Base-by-base conservation (phyloP, 2,113 vertebrate genomes). In the Nesogale talazaci region DNA sequence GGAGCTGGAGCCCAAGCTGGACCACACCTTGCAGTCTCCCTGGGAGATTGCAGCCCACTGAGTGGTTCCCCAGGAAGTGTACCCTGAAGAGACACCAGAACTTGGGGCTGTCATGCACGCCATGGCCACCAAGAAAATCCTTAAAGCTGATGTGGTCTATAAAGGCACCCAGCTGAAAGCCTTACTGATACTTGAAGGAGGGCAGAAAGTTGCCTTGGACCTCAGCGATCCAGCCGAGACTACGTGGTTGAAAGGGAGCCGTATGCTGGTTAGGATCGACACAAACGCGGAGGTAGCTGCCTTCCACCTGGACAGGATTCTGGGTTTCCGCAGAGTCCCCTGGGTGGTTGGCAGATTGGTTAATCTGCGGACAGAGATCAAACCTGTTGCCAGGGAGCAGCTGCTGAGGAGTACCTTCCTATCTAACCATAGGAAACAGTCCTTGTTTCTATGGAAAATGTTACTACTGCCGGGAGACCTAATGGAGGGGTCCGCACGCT, bases 21-120 rank as follows among this genome's bases (percentile, higher is more conserved):
- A 99, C 36, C 99, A 99, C 92, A 99, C 99, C 0, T 97, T 99
- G 80, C 99, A 99, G 97, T 99, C 99, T 40, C 99, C 99, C 0
- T 99, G 99, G 99, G 99, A 99, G 97, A 99, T 99, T 94, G 99
- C 99, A 0, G 98, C 99, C 42, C 99, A 99, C 27, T 99, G 99
- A 99, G 99, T 99, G 76, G 99, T 99, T 81, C 99, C 99, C 0
- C 98, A 99, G 9, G 99, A 99, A 97, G 99, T 99, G 67, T 99
- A 99, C 94, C 99, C 99, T 0, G 99, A 99, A 94, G 99, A 99
- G 94, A 99, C 99, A 0, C 99, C 99, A 0, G 99, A 99, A 97
- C 98, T 99, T 79, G 99, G 99, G 0, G 99, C 99, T 0, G 98
- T 99, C 86, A 98, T 99, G 97, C 98, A 98, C 9, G 98, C 99